phyloP scores from a whole-genome alignment of 2,888 invertebrate species.

The Epistrophe eligans region DNA sequence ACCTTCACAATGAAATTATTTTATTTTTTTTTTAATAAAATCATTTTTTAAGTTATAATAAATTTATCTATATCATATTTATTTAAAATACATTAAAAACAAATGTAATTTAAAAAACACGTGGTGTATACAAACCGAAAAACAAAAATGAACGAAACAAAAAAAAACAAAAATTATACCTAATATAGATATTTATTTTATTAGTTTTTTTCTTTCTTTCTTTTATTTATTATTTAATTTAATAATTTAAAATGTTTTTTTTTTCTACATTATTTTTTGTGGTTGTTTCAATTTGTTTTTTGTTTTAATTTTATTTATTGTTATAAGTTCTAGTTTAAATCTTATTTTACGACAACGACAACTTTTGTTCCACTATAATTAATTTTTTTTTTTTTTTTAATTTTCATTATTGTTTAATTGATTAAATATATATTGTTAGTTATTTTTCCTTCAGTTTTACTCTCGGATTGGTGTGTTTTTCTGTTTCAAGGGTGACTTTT shows the following conservation, averaged over 20 bases:
- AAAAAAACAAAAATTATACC: constrained; percentile 65
- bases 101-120: constrained; percentile 62
- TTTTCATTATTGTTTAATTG: constrained; percentile 70
- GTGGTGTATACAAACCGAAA: constrained; percentile 64
- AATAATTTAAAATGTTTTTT: constrained; percentile 53
- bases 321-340: constrained; percentile 70
- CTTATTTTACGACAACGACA: constrained; percentile 75
- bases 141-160: constrained; percentile 40
- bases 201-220: constrained; percentile 12
- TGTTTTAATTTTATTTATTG: constrained; percentile 60
- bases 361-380: constrained; percentile 71
- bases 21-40: constrained; percentile 29
- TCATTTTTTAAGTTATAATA: constrained; percentile 32
- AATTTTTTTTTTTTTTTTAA: constrained; percentile 45
- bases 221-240: constrained; percentile 41
- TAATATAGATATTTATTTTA: constrained; percentile 74
- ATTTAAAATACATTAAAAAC: constrained; percentile 52
- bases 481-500: constrained; percentile 30
- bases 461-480: constrained; percentile 73
- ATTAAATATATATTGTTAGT: constrained; percentile 66
- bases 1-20: constrained; percentile 53
- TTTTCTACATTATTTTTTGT: constrained; percentile 62
- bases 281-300: constrained; percentile 51
- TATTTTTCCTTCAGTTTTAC: constrained; percentile 50
- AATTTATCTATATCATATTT: constrained; percentile 43